Percentiles rank a stretch among this genome's conserved stretches.
Conservation (phyloP, 1,140 invertebrate genomes). For the Zaprionus nigranus region DNA sequence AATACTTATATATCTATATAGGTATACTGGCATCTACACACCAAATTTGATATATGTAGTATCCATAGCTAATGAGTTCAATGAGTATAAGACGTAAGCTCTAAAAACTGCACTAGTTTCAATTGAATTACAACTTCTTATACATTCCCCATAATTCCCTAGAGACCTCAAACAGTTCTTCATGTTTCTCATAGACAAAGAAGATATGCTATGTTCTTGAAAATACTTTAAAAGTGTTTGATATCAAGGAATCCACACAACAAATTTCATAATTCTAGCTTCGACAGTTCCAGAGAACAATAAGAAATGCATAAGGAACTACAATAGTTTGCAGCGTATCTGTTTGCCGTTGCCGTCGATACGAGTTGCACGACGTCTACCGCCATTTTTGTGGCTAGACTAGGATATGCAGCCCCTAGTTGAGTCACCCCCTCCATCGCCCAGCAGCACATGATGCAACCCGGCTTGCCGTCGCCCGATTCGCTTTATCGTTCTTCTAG, state of each 20-base stretch:
- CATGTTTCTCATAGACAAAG: too few species aligned
- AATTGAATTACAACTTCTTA: too few species aligned
- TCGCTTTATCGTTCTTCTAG: slow-evolving; percentile 57
- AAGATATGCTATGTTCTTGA: not conserved
- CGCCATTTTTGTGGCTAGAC: slow-evolving; percentile 50
- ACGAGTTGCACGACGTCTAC: slow-evolving; percentile 10
- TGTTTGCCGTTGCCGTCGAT: slow-evolving; percentile 2
- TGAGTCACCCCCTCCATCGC: not conserved
- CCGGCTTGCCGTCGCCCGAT: slow-evolving; percentile 29
- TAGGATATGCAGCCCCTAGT: slow-evolving; percentile 12
- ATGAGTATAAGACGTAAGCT: too few species aligned
- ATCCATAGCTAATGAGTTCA: too few species aligned
- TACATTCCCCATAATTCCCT: too few species aligned
- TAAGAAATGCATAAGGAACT: not conserved
- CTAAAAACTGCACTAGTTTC: too few species aligned
- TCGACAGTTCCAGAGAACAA: not conserved
- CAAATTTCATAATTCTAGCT: not conserved
- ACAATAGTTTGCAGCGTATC: slow-evolving; percentile 13
- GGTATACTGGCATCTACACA: too few species aligned
- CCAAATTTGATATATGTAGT: too few species aligned
- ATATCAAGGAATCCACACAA: not conserved
- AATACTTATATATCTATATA: too few species aligned
- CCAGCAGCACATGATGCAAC: not conserved
- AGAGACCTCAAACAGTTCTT: too few species aligned
- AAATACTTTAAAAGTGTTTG: not conserved